phyloP scores from a whole-genome alignment of 2,888 invertebrate genomes.

The Homarus gammarus region DNA sequence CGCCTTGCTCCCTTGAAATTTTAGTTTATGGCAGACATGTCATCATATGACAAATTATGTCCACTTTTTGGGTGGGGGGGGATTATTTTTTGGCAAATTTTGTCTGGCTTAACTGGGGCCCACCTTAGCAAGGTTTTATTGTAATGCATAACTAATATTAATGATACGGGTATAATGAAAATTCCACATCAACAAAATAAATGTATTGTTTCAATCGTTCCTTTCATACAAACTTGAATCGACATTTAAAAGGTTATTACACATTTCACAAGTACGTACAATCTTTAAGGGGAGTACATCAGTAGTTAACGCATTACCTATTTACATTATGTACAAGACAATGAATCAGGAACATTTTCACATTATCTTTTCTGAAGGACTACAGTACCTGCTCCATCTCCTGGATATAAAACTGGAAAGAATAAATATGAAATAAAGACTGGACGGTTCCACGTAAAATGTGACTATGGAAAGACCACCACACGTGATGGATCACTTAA shows the following conservation, averaged over 20 bases:
- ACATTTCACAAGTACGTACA: conserved; percentile 13
- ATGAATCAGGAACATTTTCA: conserved; percentile 35
- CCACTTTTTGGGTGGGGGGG: too few species aligned
- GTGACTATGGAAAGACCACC: conserved; percentile 7
- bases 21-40: too few species aligned
- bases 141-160: too few species aligned
- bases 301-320: conserved; percentile 32
- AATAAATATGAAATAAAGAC: conserved; percentile 44
- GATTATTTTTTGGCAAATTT: too few species aligned
- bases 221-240: conserved; percentile 40
- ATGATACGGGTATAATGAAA: too few species aligned
- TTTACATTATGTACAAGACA: conserved; percentile 45
- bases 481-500: neutral
- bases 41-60: too few species aligned
- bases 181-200: conserved; percentile 54
- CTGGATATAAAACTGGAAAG: neutral
- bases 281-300: conserved; percentile 14
- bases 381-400: conserved; percentile 38
- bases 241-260: conserved; percentile 37
- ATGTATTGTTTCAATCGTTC: conserved; percentile 49
- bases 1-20: too few species aligned
- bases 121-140: too few species aligned
- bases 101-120: too few species aligned
- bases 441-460: conserved; percentile 53
- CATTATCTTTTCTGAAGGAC: conserved; percentile 1